phyloP scores from a whole-genome alignment of 2,113 vertebrate genomes.

The Anhinga anhinga region DNA sequence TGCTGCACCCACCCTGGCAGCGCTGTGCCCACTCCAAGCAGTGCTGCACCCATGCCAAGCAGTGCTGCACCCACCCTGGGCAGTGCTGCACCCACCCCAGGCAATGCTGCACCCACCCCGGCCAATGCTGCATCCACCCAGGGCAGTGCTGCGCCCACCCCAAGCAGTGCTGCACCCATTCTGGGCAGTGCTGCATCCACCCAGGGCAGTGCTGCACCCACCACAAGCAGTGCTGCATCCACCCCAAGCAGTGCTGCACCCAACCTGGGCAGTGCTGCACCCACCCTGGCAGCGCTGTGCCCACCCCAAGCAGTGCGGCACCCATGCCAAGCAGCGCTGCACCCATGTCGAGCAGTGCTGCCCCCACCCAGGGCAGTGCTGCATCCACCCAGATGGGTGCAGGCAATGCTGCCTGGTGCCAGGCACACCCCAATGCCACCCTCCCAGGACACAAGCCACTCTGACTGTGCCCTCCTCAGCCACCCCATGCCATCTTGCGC shows the following conservation, averaged over 20 bases:
- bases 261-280: too few species aligned
- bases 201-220: not conserved
- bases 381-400: too few species aligned
- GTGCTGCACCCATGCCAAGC: too few species aligned
- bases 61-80: not conserved
- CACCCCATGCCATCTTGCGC: not conserved
- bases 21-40: too few species aligned
- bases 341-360: not conserved
- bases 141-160: too few species aligned
- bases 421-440: not conserved
- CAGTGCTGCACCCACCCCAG: too few species aligned
- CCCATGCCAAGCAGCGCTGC: not conserved
- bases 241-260: too few species aligned
- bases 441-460: not conserved
- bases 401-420: not conserved
- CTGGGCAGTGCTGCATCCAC: not conserved
- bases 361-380: too few species aligned
- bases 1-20: not conserved
- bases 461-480: rapidly evolving
- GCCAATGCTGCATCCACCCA: not conserved
- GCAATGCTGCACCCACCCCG: not conserved
- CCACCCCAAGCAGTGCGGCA: not conserved
- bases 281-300: too few species aligned
- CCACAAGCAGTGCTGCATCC: not conserved
- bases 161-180: too few species aligned